Conservation (phyloP, 2,113 vertebrate genomes). For the Rhineura floridana region DNA sequence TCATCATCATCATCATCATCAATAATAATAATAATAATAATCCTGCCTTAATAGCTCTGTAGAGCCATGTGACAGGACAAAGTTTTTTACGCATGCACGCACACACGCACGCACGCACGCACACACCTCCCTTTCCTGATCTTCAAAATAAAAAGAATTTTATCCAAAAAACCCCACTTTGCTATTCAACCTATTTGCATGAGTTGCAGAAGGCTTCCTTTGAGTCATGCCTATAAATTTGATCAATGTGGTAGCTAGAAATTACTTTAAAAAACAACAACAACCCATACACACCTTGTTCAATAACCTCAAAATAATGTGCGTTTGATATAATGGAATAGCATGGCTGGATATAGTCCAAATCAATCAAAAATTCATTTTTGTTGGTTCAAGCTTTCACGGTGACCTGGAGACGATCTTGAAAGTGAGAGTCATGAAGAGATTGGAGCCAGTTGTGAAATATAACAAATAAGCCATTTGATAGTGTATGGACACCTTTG, state of each 20-base stretch:
- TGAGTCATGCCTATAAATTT: constrained; percentile 28
- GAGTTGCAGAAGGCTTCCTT: constrained; percentile 36
- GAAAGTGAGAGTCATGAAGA: constrained; percentile 48
- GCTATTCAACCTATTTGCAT: constrained; percentile 35
- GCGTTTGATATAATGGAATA: constrained; percentile 59
- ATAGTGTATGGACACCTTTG: constrained; percentile 37
- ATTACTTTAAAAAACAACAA: constrained; percentile 46
- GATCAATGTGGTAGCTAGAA: constrained; percentile 35
- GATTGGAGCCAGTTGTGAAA: constrained; percentile 43
- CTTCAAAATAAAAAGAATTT: constrained; percentile 43
- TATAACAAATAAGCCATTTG: constrained; percentile 32
- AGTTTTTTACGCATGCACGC: too few species aligned
- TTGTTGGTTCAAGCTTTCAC: constrained; percentile 64
- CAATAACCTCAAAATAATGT: constrained; percentile 67
- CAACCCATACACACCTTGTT: too few species aligned
- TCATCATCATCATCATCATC: too few species aligned
- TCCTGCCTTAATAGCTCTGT: not conserved
- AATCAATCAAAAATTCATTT: constrained; percentile 73
- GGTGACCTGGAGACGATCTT: constrained; percentile 51
- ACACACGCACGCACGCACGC: not conserved
- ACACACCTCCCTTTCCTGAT: constrained; percentile 16
- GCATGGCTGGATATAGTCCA: constrained; percentile 39
- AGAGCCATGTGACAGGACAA: not conserved
- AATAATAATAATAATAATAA: too few species aligned
- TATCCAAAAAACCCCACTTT: constrained; percentile 29